Evolutionary conservation across 2,797 vertebrate species (phyloP).

Genomic region (Ambastaia sidthimunki): DNA sequence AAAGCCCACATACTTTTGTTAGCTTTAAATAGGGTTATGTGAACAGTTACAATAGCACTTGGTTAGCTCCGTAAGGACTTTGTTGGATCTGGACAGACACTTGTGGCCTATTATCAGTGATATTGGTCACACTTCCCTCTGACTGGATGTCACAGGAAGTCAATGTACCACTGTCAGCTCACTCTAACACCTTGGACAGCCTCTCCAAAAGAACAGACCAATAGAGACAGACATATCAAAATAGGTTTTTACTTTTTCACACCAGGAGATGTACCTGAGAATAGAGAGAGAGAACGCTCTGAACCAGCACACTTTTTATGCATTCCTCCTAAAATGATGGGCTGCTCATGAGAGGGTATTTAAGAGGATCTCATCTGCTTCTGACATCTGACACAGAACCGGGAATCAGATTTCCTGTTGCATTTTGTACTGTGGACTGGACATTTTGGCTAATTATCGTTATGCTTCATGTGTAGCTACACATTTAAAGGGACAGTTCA

Average conservation of each 20-base stretch:
- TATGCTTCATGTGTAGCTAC: not conserved
- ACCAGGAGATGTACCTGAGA: conserved; percentile 11
- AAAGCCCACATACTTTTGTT: not conserved
- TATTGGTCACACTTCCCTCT: not conserved
- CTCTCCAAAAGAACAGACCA: conserved; percentile 7
- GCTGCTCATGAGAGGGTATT: not conserved
- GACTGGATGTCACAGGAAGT: conserved; percentile 38
- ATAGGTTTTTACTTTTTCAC: conserved; percentile 27
- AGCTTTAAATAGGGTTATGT: not conserved
- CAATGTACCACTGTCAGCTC: conserved; percentile 35
- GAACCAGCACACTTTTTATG: conserved; percentile 1
- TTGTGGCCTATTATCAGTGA: conserved; percentile 25
- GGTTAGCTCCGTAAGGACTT: no score
- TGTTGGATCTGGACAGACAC: conserved; percentile 18
- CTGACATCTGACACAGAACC: not conserved
- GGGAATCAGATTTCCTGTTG: not conserved
- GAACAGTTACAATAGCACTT: not conserved
- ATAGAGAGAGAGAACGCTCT: conserved; percentile 5
- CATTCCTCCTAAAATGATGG: not conserved
- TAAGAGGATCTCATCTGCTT: not conserved
- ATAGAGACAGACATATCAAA: conserved; percentile 41
- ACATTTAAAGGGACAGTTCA: not conserved
- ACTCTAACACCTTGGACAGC: conserved; percentile 21
- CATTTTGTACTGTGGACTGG: not conserved
- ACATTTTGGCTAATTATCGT: not conserved